Conservation (phyloP, 2,888 invertebrate species). For the Yponomeuta cagnagella region DNA sequence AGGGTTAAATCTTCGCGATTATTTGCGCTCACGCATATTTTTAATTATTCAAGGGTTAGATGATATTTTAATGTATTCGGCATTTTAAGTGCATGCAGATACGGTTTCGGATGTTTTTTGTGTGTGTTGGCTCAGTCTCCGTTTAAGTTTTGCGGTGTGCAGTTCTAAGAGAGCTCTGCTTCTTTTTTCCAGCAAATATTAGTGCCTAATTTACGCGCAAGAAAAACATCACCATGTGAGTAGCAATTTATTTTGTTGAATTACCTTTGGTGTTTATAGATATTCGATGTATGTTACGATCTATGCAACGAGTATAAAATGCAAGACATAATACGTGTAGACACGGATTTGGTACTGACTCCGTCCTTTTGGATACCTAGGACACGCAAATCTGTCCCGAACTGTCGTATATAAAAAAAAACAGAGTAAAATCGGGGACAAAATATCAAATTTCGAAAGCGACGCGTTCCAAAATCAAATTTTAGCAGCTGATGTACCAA, state of each 20-base stretch:
- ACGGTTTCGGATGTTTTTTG: conserved; percentile 48
- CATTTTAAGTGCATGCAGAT: conserved; percentile 45
- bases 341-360: too few relatives aligned
- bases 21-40: conserved; percentile 72
- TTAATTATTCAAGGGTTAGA: conserved; percentile 72
- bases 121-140: conserved; percentile 48
- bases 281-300: too few relatives aligned
- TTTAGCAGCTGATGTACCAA: conserved; percentile 59
- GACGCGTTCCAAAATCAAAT: conserved; percentile 33
- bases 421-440: conserved; percentile 17
- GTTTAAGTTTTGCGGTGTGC: conserved; percentile 51
- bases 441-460: conserved; percentile 11
- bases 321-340: too few relatives aligned
- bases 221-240: too few relatives aligned
- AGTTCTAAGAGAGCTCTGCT: conserved; percentile 20
- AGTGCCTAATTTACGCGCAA: too few relatives aligned
- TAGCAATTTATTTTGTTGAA: too few relatives aligned
- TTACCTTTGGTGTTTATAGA: too few relatives aligned
- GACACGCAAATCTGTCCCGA: too few relatives aligned
- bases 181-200: too few relatives aligned
- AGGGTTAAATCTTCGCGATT: conserved; percentile 72
- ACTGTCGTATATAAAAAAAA: neutral
- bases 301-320: too few relatives aligned
- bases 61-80: conserved; percentile 53
- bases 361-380: too few relatives aligned